Conservation (phyloP, 37 sponge, comb jelly and placozoan genomes). For the Chondrosia reniformis region DNA sequence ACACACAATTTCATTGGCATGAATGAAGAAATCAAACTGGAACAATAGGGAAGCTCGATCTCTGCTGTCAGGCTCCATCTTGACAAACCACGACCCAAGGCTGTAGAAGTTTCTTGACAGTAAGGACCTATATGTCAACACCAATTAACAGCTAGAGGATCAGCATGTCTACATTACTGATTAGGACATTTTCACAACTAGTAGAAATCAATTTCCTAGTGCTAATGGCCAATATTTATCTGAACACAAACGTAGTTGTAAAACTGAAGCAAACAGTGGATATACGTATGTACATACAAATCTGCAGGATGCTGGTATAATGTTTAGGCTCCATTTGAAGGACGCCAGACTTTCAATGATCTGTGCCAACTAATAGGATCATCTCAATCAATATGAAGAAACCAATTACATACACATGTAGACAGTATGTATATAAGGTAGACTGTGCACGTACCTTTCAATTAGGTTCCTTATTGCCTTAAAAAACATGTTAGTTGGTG, state of each 20-base stretch:
- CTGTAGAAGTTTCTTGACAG: constrained; percentile 60
- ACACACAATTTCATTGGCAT: constrained; percentile 74
- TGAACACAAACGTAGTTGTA: too few species aligned
- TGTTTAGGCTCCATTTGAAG: too few species aligned
- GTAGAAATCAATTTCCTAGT: too few species aligned
- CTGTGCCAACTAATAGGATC: too few species aligned
- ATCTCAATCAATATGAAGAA: neutral
- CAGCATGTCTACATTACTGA: too few species aligned
- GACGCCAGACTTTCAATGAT: too few species aligned
- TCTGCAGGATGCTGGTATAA: too few species aligned
- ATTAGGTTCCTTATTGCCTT: constrained; percentile 63
- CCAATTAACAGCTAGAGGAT: too few species aligned
- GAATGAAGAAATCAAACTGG: constrained; percentile 73
- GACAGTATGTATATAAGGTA: neutral
- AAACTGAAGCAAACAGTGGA: too few species aligned
- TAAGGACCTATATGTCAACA: constrained; percentile 38
- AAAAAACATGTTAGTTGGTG: constrained; percentile 51
- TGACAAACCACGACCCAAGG: constrained; percentile 78
- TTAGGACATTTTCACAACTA: too few species aligned
- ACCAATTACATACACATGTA: neutral
- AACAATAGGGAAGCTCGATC: constrained; percentile 64
- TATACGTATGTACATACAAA: too few species aligned
- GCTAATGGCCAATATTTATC: too few species aligned
- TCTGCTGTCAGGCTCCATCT: constrained; percentile 54
- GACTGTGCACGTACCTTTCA: constrained; percentile 50